Conservation (phyloP, 2,888 invertebrate genomes). For the Drosophila kambysellisi region DNA sequence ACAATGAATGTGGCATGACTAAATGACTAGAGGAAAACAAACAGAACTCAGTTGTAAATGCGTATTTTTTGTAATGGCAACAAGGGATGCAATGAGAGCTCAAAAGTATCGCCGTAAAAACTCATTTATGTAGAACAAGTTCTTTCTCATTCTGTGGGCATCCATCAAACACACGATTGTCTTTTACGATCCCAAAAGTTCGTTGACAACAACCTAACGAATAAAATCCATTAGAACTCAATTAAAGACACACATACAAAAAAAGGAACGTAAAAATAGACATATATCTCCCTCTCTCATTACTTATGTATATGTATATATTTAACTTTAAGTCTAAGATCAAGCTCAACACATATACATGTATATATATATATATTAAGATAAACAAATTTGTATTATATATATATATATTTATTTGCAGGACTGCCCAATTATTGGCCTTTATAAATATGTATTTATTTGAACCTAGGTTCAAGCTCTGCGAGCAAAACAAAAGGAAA, state of each 20-base stretch:
- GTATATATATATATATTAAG: not conserved
- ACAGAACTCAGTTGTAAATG: constrained; percentile 32
- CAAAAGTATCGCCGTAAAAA: constrained; percentile 11
- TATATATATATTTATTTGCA: not conserved
- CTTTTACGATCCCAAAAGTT: constrained; percentile 40
- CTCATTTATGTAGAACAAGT: constrained; percentile 30
- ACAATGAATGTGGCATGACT: constrained; percentile 52
- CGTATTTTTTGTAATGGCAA: not conserved
- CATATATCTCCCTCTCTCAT: not conserved
- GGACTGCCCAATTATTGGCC: not conserved
- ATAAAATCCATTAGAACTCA: constrained; percentile 62
- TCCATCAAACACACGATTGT: constrained; percentile 18
- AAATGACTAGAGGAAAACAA: constrained; percentile 57
- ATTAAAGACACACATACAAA: constrained; percentile 14
- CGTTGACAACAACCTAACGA: constrained; percentile 49
- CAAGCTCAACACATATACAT: not conserved
- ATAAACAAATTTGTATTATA: not conserved
- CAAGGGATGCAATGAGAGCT: constrained; percentile 4
- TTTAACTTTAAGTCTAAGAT: not conserved
- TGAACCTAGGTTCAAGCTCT: not conserved
- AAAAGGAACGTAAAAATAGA: not conserved
- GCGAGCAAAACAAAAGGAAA: not conserved
- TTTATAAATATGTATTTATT: not conserved
- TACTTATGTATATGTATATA: not conserved
- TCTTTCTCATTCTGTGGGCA: constrained; percentile 47